Percentiles rank a stretch among this genome's conserved stretches.
phyloP scores from a whole-genome alignment of 2,797 vertebrate genomes.

The Myiotriccus ornatus region DNA sequence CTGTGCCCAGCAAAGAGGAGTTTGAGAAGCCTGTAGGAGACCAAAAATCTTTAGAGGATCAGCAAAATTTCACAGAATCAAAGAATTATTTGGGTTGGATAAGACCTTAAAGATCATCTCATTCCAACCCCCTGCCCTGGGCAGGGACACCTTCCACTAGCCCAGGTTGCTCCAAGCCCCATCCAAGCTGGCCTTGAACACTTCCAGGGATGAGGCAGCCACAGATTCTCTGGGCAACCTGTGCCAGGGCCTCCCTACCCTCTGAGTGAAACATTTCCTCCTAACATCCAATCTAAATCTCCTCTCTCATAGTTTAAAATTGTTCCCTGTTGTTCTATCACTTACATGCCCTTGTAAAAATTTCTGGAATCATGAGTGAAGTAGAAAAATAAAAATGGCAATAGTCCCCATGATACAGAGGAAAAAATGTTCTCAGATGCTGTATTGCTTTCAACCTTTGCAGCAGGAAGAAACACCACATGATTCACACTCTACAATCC shows the following conservation, averaged over 20 bases:
- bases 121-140: neutral
- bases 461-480: neutral
- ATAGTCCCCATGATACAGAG: neutral
- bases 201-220: neutral
- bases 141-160: rapidly evolving
- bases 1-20: neutral
- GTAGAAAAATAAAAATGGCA: neutral
- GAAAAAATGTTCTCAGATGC: neutral
- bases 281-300: neutral
- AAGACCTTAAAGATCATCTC: neutral
- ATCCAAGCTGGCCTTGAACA: rapidly evolving
- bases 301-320: neutral
- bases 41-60: neutral
- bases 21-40: neutral
- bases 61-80: neutral
- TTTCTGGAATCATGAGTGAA: neutral
- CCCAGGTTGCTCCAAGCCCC: rapidly evolving
- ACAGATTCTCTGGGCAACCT: neutral
- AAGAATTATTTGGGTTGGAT: neutral
- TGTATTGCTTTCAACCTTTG: neutral
- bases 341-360: neutral
- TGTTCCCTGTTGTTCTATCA: neutral
- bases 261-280: neutral
- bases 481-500: neutral
- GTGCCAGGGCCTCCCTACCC: neutral